These are phyloP conservation scores for Drosophila tanythrix DNA, from an alignment of 2,888 invertebrate species.

Conservation along the genomic window DNA sequence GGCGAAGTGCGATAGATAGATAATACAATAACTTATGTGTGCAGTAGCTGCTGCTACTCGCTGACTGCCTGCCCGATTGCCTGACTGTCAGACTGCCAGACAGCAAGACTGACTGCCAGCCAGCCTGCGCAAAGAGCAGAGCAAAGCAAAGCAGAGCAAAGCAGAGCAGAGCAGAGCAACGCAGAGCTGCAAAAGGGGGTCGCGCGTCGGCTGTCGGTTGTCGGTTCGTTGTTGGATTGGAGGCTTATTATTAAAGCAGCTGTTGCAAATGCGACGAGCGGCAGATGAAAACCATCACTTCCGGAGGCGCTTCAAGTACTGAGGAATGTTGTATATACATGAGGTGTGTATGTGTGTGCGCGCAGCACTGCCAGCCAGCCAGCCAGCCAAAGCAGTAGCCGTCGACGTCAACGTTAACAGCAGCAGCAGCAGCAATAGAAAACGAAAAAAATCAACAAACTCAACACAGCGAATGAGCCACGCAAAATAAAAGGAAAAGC, in stretches of 20 bases:
- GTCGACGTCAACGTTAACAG: conserved; percentile 39
- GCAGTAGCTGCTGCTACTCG: conserved; percentile 23
- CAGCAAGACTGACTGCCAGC: conserved; percentile 8
- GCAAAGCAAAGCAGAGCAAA: conserved; percentile 3
- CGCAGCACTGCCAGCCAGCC: conserved; percentile 37
- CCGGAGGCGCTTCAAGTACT: conserved; percentile 85
- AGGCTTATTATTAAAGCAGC: conserved; percentile 56
- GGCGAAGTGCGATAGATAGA: conserved; percentile 30
- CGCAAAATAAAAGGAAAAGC: conserved; percentile 76
- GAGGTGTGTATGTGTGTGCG: conserved; percentile 45
- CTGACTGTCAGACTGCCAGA: conserved; percentile 2
- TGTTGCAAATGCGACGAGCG: conserved; percentile 71
- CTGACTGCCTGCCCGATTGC: conserved; percentile 8
- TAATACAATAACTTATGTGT: conserved; percentile 9
- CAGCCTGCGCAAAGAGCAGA: conserved; percentile 22
- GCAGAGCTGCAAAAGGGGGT: neutral
- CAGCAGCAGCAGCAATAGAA: conserved; percentile 36
- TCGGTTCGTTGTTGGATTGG: conserved; percentile 13
- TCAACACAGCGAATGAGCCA: conserved; percentile 63
- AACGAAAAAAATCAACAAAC: conserved; percentile 47
- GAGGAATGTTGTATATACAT: conserved; percentile 80
- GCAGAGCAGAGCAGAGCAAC: neutral
- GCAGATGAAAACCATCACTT: conserved; percentile 84
- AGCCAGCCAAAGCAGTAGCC: conserved; percentile 40
- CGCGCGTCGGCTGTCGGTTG: conserved; percentile 1